These are phyloP conservation scores for Palaemon carinicauda DNA, from an alignment of 1,140 invertebrate genomes.

Conservation along the genomic window DNA sequence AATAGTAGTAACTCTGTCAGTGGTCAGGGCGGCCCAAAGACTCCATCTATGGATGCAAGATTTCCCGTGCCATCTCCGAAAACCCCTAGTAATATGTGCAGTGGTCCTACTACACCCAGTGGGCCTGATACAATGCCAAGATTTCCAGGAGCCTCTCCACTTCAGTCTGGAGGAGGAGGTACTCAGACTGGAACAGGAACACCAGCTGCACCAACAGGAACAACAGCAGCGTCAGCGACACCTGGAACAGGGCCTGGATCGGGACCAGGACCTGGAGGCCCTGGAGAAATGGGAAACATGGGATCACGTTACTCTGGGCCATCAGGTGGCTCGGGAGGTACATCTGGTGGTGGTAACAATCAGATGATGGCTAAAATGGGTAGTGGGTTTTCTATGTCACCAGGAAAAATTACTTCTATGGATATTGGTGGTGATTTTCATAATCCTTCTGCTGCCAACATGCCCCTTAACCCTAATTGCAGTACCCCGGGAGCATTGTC, in stretches of 20 bases:
- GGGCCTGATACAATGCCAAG: conserved; percentile 73
- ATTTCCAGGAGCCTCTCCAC: conserved; percentile 67
- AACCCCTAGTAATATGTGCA: conserved; percentile 75
- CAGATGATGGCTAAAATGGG: conserved; percentile 54
- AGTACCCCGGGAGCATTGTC: conserved; percentile 70
- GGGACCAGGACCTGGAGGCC: not conserved
- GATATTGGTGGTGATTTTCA: conserved; percentile 51
- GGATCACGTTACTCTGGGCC: conserved; percentile 53
- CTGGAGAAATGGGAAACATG: conserved; percentile 58
- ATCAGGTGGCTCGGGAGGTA: not conserved
- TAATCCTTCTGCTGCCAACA: conserved; percentile 72
- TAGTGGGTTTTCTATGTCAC: conserved; percentile 51
- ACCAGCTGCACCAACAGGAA: conserved; percentile 7
- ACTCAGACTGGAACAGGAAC: not conserved
- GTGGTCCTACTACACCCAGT: conserved; percentile 64
- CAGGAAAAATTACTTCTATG: conserved; percentile 58
- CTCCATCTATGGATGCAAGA: conserved; percentile 60
- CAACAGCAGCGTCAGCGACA: not conserved
- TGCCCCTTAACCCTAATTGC: conserved; percentile 84
- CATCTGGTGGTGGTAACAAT: not conserved
- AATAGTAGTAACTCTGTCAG: conserved; percentile 22
- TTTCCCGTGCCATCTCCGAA: conserved; percentile 84
- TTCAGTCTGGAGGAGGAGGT: conserved; percentile 31
- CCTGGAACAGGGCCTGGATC: not conserved
- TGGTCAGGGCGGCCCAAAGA: conserved; percentile 54